A percentile compares a stretch with the other conserved stretches of the same genome.
Evolutionary conservation across 2,113 vertebrate species (phyloP).

Genomic region (Leptocoma aspasia): DNA sequence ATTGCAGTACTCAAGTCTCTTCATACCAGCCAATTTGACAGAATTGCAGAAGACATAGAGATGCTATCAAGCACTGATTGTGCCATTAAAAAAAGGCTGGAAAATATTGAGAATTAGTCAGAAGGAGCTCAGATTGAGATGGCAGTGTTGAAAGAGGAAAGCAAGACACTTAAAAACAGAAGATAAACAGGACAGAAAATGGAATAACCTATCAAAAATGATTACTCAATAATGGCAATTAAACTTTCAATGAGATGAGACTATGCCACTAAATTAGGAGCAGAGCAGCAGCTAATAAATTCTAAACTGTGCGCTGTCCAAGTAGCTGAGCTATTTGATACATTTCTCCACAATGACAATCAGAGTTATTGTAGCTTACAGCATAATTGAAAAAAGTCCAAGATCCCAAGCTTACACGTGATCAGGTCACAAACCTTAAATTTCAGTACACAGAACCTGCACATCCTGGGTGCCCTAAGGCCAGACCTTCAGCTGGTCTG

Average conservation of each 20-base stretch:
- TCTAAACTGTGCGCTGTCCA: neutral
- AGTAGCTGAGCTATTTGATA: neutral
- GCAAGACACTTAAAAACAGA: neutral
- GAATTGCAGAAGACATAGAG: slow-evolving; percentile 38
- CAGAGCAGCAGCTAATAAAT: slow-evolving; percentile 24
- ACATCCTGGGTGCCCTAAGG: neutral
- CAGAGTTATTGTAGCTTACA: neutral
- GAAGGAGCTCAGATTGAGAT: slow-evolving; percentile 4
- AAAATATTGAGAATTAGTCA: slow-evolving; percentile 28
- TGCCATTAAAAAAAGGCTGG: slow-evolving; percentile 35
- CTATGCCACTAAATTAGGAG: slow-evolving; percentile 33
- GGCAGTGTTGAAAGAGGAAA: neutral
- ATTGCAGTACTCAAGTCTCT: slow-evolving; percentile 29
- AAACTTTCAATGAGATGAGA: slow-evolving; percentile 33
- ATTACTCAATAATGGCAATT: slow-evolving; percentile 59
- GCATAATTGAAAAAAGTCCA: neutral
- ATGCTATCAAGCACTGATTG: slow-evolving; percentile 22
- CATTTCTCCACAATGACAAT: neutral
- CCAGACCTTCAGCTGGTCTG: neutral
- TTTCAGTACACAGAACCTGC: neutral
- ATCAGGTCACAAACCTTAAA: neutral
- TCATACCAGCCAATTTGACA: slow-evolving; percentile 2
- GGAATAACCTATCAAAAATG: slow-evolving; percentile 33
- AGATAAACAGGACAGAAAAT: slow-evolving; percentile 49
- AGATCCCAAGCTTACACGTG: neutral